Conservation (phyloP, 2,113 vertebrate species). For the Anarrhichthys ocellatus region DNA sequence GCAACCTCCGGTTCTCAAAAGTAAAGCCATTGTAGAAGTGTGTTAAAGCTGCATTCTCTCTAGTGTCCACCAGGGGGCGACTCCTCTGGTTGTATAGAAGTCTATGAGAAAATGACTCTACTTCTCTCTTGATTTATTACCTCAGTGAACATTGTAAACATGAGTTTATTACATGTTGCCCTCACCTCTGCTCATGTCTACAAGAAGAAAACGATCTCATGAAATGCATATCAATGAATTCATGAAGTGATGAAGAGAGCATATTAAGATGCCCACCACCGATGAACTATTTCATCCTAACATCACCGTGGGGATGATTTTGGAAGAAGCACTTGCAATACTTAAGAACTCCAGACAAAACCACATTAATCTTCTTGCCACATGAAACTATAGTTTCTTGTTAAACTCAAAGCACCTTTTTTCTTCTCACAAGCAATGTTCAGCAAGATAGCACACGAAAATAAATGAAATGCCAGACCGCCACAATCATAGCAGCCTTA, state of each 20-base stretch:
- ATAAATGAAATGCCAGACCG: constrained; percentile 40
- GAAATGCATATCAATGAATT: constrained; percentile 29
- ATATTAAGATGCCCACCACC: neutral
- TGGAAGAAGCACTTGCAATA: neutral
- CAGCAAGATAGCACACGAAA: constrained; percentile 18
- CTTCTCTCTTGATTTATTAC: neutral
- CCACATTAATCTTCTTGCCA: constrained; percentile 23
- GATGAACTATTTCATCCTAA: constrained; percentile 5
- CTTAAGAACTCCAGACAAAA: neutral
- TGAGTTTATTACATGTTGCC: neutral
- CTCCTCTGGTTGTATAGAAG: no score
- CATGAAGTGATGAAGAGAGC: constrained; percentile 14
- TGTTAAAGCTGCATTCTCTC: no score
- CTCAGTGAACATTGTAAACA: no score
- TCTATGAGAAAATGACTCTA: neutral
- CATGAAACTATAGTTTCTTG: neutral
- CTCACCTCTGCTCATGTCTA: neutral
- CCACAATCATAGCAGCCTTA: neutral
- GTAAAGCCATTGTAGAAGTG: no score
- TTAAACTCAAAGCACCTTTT: constrained; percentile 16
- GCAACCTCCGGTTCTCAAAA: no score
- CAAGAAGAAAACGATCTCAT: constrained; percentile 5
- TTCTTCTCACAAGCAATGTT: constrained; percentile 15
- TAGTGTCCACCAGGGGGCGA: no score
- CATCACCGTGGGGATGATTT: neutral